These are phyloP conservation scores for Aethina tumida DNA, from an alignment of 1,140 invertebrate species.

Conservation along the genomic window DNA sequence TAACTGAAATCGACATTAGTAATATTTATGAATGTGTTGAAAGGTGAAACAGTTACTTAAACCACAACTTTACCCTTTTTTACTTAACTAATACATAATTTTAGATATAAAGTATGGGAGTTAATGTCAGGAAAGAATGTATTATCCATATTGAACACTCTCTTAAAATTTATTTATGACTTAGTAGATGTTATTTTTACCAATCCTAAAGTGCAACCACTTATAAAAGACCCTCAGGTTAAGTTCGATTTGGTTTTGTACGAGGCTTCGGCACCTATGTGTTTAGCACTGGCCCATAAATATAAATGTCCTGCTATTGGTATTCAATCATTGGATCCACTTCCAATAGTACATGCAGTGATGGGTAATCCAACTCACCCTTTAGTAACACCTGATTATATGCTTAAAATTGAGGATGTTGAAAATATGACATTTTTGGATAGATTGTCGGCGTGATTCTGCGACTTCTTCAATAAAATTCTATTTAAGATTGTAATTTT, in stretches of 20 bases:
- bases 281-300: constrained; percentile 2
- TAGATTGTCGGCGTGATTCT: background rate
- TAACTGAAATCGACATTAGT: constrained; percentile 25
- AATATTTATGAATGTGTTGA: constrained; percentile 15
- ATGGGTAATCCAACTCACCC: constrained; percentile 15
- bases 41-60: constrained; percentile 12
- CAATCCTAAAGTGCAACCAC: background rate
- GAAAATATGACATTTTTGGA: constrained; percentile 5
- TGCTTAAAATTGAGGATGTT: background rate
- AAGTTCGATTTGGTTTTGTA: constrained; percentile 13
- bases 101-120: too few species aligned
- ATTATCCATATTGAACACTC: too few species aligned
- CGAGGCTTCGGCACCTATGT: constrained; percentile 7
- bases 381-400: constrained; percentile 2
- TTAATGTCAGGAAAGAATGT: too few species aligned
- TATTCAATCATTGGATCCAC: constrained; percentile 5
- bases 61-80: too few species aligned
- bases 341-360: background rate
- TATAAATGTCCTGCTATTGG: constrained; percentile 9
- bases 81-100: too few species aligned
- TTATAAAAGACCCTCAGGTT: background rate
- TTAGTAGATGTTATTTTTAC: too few species aligned
- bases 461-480: background rate
- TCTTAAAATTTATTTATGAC: too few species aligned
- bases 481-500: background rate